Percentiles rank a stretch among this genome's conserved stretches.
phyloP scores from a whole-genome alignment of 1,140 invertebrate species.

The Megathymus violae region DNA sequence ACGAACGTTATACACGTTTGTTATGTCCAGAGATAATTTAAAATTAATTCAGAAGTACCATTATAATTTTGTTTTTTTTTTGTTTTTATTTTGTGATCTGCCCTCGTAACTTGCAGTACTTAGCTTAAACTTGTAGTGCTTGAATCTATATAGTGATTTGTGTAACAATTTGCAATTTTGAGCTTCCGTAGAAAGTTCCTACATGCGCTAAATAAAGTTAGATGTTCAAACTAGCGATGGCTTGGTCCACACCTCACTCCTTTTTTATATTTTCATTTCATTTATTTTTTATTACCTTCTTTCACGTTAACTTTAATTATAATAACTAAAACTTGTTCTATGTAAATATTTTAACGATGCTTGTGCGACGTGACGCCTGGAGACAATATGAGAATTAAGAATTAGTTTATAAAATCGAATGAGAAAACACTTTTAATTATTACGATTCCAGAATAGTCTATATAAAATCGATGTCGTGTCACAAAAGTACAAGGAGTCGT shows the following conservation, averaged over 20 bases:
- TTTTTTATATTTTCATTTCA: slow-evolving; percentile 42
- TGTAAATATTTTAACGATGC: slow-evolving; percentile 24
- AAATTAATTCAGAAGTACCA: no score
- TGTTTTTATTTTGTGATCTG: slow-evolving; percentile 8
- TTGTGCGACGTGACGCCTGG: slow-evolving; percentile 10
- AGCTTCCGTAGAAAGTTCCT: slow-evolving; percentile 8
- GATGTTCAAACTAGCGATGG: not conserved
- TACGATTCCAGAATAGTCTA: no score
- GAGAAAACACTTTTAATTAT: no score
- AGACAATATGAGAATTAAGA: not conserved
- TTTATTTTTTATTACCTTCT: slow-evolving; percentile 38
- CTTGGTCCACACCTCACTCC: slow-evolving; percentile 23
- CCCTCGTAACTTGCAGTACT: no score
- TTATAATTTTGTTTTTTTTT: slow-evolving; percentile 20
- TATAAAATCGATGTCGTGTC: no score
- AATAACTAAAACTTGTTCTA: slow-evolving; percentile 31
- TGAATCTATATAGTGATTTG: not conserved
- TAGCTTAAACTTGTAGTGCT: not conserved
- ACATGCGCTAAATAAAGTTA: slow-evolving; percentile 4
- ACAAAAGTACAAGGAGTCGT: no score
- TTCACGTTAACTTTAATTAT: slow-evolving; percentile 32
- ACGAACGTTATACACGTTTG: no score
- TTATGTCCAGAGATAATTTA: no score
- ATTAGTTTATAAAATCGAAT: no score
- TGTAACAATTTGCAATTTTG: slow-evolving; percentile 20